phyloP scores from a whole-genome alignment of 2,113 vertebrate genomes.

The Pterocles orientalis region DNA sequence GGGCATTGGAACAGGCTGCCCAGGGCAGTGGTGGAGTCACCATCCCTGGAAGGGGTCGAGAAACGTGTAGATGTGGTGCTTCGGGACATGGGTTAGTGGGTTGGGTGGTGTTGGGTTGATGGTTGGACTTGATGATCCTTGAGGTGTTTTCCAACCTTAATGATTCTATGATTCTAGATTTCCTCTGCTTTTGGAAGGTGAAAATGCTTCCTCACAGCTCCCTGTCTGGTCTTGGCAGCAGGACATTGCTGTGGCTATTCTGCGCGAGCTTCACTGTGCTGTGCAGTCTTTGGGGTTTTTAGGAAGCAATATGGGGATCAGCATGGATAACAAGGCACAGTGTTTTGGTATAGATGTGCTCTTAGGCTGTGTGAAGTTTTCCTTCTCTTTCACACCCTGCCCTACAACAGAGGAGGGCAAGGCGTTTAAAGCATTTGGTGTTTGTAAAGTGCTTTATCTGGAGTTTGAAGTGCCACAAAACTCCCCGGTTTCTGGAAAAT shows the following conservation, averaged over 20 bases:
- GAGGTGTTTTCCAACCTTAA: too few species aligned
- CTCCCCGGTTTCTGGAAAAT: not conserved
- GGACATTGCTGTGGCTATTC: not conserved
- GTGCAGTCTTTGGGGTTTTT: not conserved
- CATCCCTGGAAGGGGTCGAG: too few species aligned
- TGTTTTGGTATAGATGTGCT: accelerated
- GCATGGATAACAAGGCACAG: not conserved
- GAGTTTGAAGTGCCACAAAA: not conserved
- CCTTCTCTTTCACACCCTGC: not conserved
- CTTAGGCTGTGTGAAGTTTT: not conserved
- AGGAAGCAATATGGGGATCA: not conserved
- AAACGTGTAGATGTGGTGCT: too few species aligned
- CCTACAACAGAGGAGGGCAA: not conserved
- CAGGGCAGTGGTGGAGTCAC: too few species aligned
- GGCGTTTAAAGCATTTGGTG: not conserved
- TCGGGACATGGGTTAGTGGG: too few species aligned
- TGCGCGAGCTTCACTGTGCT: not conserved
- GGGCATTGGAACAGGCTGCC: too few species aligned
- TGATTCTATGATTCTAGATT: not conserved
- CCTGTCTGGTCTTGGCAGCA: not conserved
- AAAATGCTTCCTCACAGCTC: not conserved
- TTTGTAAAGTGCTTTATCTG: not conserved
- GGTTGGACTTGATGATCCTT: too few species aligned
- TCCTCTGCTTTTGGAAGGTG: not conserved
- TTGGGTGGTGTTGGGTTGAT: too few species aligned